phyloP scores from a whole-genome alignment of 1,140 invertebrate genomes.

The Drosophila parvula region DNA sequence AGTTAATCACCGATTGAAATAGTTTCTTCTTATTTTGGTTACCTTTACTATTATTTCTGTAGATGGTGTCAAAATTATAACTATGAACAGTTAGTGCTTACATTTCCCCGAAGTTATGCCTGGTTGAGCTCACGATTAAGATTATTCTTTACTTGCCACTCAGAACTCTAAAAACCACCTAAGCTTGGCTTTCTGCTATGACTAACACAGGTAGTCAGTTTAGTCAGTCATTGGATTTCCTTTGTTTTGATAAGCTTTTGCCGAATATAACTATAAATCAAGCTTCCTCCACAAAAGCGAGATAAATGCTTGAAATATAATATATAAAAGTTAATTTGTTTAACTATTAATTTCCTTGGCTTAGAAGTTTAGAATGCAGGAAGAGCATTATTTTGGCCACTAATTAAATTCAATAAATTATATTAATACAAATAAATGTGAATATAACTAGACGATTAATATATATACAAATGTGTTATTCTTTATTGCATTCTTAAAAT shows the following conservation, averaged over 20 bases:
- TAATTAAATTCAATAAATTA: not conserved
- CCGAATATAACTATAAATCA: conserved; percentile 5
- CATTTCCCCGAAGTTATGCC: conserved; percentile 3
- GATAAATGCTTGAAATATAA: not conserved
- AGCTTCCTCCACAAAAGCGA: not conserved
- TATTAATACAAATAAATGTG: no score
- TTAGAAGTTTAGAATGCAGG: not conserved
- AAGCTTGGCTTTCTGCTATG: conserved; percentile 9
- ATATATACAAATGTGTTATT: no score
- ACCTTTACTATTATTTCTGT: not conserved
- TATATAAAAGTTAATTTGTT: not conserved
- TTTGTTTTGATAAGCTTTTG: conserved; percentile 1
- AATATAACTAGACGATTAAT: no score
- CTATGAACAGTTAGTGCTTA: not conserved
- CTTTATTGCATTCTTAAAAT: no score
- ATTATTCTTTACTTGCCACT: conserved; percentile 4
- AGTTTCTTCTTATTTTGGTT: not conserved
- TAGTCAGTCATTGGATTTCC: conserved; percentile 1
- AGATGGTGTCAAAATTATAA: not conserved
- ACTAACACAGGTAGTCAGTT: conserved; percentile 22
- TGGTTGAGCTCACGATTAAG: conserved; percentile 15
- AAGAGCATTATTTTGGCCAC: not conserved
- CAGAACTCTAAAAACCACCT: conserved; percentile 9
- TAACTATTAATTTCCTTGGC: not conserved
- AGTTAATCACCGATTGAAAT: not conserved